Percentiles rank a stretch among this genome's conserved stretches.
phyloP scores from a whole-genome alignment of 2,113 vertebrate species.

The Mionectes macconnelli region DNA sequence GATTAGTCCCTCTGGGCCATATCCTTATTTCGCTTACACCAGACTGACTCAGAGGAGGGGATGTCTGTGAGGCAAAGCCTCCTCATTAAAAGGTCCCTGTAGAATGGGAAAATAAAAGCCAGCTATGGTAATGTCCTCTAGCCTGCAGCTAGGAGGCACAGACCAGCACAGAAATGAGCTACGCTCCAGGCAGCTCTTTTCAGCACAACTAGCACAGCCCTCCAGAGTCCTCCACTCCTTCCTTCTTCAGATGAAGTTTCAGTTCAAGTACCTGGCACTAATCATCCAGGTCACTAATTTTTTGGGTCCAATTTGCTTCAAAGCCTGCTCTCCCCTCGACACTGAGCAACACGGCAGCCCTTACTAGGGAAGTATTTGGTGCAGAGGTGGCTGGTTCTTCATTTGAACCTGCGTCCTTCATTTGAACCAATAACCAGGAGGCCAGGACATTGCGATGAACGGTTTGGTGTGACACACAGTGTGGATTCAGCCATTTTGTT shows the following conservation, averaged over 20 bases:
- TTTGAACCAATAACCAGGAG: neutral
- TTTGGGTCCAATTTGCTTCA: neutral
- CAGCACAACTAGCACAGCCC: constrained; percentile 10
- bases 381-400: neutral
- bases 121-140: constrained; percentile 7
- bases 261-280: constrained; percentile 6
- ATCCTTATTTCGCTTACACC: constrained; percentile 52
- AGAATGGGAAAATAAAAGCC: constrained; percentile 33
- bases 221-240: neutral
- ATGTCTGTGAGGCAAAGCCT: constrained; percentile 16
- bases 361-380: neutral
- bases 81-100: constrained; percentile 40
- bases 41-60: neutral
- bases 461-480: accelerated
- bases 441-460: neutral
- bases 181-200: neutral
- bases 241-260: neutral
- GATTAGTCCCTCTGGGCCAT: constrained; percentile 55
- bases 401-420: neutral
- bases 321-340: neutral
- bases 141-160: neutral
- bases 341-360: neutral
- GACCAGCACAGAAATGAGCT: constrained; percentile 14
- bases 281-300: constrained; percentile 11
- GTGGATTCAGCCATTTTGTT: neutral